Percentiles rank a stretch among this genome's conserved stretches.
These are phyloP conservation scores for Bombycilla garrulus DNA, from an alignment of 2,113 vertebrate species.

Conservation along the genomic window DNA sequence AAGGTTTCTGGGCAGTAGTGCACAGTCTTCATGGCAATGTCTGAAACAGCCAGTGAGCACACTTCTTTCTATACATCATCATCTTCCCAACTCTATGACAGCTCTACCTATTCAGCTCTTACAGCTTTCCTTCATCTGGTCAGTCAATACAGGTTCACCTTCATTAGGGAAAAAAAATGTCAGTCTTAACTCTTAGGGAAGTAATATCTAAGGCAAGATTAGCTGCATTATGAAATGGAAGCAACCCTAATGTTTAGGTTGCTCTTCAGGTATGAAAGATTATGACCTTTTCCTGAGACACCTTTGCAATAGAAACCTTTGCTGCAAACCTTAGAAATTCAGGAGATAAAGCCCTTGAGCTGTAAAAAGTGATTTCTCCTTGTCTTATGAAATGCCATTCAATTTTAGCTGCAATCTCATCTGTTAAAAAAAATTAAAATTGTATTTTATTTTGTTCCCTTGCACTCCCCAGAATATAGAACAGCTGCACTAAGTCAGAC, in stretches of 20 bases:
- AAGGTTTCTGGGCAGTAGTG: not conserved
- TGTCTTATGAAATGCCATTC: not conserved
- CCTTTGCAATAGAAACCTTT: not conserved
- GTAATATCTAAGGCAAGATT: not conserved
- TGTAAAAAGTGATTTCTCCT: not conserved
- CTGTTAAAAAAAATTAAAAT: not conserved
- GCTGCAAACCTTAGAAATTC: not conserved
- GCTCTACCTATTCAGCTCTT: not conserved
- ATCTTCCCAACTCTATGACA: not conserved
- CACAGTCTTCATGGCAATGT: not conserved
- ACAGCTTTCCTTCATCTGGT: not conserved
- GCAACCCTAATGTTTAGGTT: not conserved
- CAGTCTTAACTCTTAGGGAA: not conserved
- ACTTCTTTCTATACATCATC: not conserved
- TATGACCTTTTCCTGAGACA: not conserved
- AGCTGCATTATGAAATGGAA: not conserved
- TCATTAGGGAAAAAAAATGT: not conserved
- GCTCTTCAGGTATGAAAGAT: not conserved
- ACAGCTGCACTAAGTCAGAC: slow-evolving; percentile 6
- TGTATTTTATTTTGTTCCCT: not conserved
- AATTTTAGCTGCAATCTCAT: not conserved
- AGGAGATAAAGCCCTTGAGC: not conserved
- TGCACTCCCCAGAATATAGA: not conserved
- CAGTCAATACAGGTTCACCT: not conserved
- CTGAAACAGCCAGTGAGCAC: not conserved